These are phyloP conservation scores for Corapipo altera DNA, from an alignment of 2,113 vertebrate species.

Conservation along the genomic window DNA sequence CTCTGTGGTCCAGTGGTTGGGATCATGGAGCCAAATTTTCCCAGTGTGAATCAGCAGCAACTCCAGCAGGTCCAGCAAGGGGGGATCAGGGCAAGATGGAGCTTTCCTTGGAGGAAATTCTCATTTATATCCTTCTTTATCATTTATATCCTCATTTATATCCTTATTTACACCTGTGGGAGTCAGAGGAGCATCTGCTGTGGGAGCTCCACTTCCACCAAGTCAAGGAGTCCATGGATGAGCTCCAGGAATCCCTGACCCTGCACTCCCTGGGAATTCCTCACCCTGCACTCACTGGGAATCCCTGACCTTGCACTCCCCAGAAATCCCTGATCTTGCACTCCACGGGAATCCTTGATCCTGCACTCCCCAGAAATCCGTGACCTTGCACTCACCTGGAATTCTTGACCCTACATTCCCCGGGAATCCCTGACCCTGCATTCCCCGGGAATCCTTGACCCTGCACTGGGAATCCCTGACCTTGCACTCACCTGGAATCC, in stretches of 20 bases:
- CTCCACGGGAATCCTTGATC: background rate
- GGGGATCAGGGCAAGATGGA: background rate
- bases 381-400: too few relatives aligned
- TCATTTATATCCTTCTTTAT: background rate
- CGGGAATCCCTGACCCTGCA: too few relatives aligned
- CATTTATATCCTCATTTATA: background rate
- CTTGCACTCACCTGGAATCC: too few relatives aligned
- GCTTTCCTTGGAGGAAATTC: background rate
- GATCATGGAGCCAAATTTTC: background rate
- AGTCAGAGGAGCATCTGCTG: background rate
- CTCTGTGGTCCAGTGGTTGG: background rate
- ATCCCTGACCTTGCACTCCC: background rate
- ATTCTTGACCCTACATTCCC: too few relatives aligned
- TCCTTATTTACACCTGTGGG: background rate
- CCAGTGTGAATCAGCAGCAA: background rate
- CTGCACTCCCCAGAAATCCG: too few relatives aligned
- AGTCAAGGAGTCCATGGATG: background rate
- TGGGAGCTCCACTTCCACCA: background rate
- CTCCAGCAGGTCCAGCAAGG: background rate
- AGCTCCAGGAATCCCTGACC: fast-evolving
- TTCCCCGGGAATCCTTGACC: too few relatives aligned
- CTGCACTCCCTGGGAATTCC: too few relatives aligned
- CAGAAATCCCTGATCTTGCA: too few relatives aligned
- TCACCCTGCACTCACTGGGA: too few relatives aligned
- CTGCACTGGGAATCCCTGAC: too few relatives aligned